Base-by-base conservation (phyloP, 2,888 invertebrate genomes). In the Ceraclea dissimilis region DNA sequence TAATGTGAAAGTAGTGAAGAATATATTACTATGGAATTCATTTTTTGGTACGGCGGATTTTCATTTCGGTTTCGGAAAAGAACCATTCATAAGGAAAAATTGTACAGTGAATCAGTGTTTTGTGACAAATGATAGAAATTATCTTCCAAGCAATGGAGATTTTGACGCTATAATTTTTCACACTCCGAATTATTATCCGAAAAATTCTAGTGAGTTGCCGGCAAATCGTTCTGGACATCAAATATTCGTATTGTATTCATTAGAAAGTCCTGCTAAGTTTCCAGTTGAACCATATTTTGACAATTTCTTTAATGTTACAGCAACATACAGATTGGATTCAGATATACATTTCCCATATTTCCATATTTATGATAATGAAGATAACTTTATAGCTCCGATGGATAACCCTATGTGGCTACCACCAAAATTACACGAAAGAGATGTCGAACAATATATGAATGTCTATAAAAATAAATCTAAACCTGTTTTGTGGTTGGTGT, bases 401-500 rank as follows among this genome's bases (percentile, higher is more conserved):
- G 4, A 46, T 0, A 47, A 61, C 50, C 65, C 68, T 0, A 47
- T 57, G 2, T 71, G 71, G 71, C 64, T 68, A 44, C 51, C 21
- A 6, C 46, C 44, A 4, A 20, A 54, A 20, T 6, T 16, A 2
- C 17, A 46, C 5, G 19, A 8, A 2, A 11, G 17, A 1, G 16
- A 20, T 18, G 22, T 33, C 43, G 19, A 43, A 5, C 21, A 49
- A 13, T 50, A 18, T 17, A 13, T 56, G 11, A 26, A 52, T 21
- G 17, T 51, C 17, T 58, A n/a, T 51, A 59, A 56, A 17, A 49
- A 60, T 0, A 80, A 78, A 64, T 69, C 63, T 0, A 80, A 70
- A 71, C 76, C 71, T 70, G 82, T 69, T 54, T 73, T 75, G 4
- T 82, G 81, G 81, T 75, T 81, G 62, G 78, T 79, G 2, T 80